Percentiles rank a stretch among this genome's conserved stretches.
These are phyloP conservation scores for Galleria mellonella DNA, from an alignment of 1,140 invertebrate species.

Conservation along the genomic window DNA sequence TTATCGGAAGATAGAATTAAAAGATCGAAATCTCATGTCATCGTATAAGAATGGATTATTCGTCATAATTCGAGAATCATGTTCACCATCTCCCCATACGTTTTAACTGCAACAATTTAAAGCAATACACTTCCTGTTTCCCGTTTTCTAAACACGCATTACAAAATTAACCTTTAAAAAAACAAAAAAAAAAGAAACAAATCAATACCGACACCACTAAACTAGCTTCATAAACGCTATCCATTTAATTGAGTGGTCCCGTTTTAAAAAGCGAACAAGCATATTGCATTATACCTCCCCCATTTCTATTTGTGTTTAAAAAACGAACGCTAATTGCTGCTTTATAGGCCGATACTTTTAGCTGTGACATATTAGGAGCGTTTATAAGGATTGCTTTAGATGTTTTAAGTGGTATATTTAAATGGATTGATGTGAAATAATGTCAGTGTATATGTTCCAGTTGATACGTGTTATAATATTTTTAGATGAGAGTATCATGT, in stretches of 20 bases:
- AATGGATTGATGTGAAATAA: slow-evolving; percentile 34
- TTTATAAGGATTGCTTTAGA: slow-evolving; percentile 24
- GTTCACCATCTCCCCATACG: too few species aligned
- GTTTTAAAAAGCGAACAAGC: slow-evolving; percentile 37
- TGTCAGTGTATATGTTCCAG: neutral
- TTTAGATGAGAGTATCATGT: too few species aligned
- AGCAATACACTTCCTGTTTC: slow-evolving; percentile 1
- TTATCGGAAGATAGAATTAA: too few species aligned
- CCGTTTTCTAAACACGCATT: neutral
- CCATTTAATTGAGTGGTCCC: slow-evolving; percentile 29
- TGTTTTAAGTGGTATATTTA: slow-evolving; percentile 17
- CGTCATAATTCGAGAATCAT: too few species aligned
- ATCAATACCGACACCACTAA: slow-evolving; percentile 10
- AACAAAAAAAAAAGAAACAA: slow-evolving; percentile 3
- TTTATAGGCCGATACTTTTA: slow-evolving; percentile 45
- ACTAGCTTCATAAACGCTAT: slow-evolving; percentile 24
- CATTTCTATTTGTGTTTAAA: slow-evolving; percentile 37
- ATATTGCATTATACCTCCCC: slow-evolving; percentile 36
- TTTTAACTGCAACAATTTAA: neutral
- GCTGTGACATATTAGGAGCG: slow-evolving; percentile 37
- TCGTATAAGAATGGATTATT: too few species aligned
- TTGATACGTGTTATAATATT: too few species aligned
- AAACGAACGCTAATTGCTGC: slow-evolving; percentile 38
- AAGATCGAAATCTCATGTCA: too few species aligned
- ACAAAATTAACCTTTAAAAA: neutral